Evolutionary conservation across 2,888 invertebrate species (phyloP).

Genomic region (Eretmocerus hayati): DNA sequence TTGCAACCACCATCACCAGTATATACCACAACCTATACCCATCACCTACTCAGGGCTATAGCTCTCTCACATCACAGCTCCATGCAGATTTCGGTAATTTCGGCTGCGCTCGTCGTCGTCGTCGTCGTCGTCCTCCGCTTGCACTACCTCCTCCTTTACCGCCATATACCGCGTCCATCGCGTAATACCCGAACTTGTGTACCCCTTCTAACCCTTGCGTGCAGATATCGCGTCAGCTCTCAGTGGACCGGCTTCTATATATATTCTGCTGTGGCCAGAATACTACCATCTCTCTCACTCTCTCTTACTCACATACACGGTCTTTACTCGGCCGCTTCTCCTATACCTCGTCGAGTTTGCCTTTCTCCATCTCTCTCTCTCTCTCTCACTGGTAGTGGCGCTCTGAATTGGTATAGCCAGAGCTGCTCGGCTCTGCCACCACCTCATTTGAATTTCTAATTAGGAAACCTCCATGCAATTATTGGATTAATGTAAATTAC

Average conservation of each 20-base stretch:
- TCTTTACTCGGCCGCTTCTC: slow-evolving; percentile 42
- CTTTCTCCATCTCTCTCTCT: slow-evolving; percentile 16
- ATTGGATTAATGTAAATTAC: slow-evolving; percentile 91
- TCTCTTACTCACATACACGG: slow-evolving; percentile 24
- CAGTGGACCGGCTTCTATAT: too few species aligned
- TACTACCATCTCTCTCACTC: slow-evolving; percentile 2
- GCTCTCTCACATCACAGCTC: too few species aligned
- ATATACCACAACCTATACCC: slow-evolving; percentile 42
- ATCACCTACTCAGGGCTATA: slow-evolving; percentile 40
- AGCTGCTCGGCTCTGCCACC: slow-evolving; percentile 65
- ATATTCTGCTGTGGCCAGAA: too few species aligned
- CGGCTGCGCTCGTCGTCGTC: slow-evolving; percentile 35
- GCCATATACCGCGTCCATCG: too few species aligned
- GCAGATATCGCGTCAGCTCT: too few species aligned
- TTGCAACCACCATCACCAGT: too few species aligned
- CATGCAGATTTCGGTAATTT: slow-evolving; percentile 44
- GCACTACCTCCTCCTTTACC: too few species aligned
- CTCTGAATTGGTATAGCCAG: slow-evolving; percentile 42
- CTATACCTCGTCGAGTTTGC: not conserved
- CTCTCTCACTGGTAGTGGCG: slow-evolving; percentile 19
- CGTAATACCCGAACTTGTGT: slow-evolving; percentile 43
- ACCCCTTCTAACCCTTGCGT: slow-evolving; percentile 18
- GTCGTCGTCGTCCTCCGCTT: too few species aligned
- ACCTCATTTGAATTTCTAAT: slow-evolving; percentile 88
- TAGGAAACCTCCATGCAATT: slow-evolving; percentile 88